Percentiles rank a stretch among this genome's conserved stretches.
phyloP scores from a whole-genome alignment of 2,888 invertebrate genomes.

The Petrolisthes cinctipes region DNA sequence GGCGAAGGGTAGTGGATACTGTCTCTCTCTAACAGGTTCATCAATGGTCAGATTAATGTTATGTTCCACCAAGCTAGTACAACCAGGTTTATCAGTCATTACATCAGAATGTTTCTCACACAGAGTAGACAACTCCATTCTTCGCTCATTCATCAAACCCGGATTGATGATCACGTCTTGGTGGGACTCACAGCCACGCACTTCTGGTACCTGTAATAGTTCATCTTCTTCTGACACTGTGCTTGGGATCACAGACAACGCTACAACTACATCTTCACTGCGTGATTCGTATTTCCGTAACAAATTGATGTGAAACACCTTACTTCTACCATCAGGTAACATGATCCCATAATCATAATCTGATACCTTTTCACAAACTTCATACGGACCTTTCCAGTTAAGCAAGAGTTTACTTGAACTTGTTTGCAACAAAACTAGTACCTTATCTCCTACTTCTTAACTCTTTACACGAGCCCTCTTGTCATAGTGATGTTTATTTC shows the following conservation, averaged over 20 bases:
- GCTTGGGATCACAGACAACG: slow-evolving; percentile 13
- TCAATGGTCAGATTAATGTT: not conserved
- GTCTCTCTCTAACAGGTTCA: slow-evolving; percentile 4
- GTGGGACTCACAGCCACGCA: not conserved
- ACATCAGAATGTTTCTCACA: not conserved
- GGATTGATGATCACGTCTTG: slow-evolving; percentile 9
- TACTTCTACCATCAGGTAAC: not conserved
- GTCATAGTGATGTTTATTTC: not conserved
- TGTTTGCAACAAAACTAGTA: slow-evolving; percentile 21
- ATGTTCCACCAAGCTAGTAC: slow-evolving; percentile 2
- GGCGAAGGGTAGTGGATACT: not conserved
- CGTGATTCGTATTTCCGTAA: slow-evolving; percentile 13
- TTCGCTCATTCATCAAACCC: not conserved
- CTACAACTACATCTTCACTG: not conserved
- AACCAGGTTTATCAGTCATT: slow-evolving; percentile 14
- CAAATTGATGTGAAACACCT: slow-evolving; percentile 42
- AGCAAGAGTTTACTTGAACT: slow-evolving; percentile 8
- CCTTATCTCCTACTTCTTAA: slow-evolving; percentile 30
- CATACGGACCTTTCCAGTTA: slow-evolving; percentile 35
- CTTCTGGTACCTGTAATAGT: not conserved
- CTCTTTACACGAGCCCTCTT: not conserved
- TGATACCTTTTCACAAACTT: not conserved
- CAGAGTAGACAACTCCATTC: not conserved
- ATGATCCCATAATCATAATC: slow-evolving; percentile 22
- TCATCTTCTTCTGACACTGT: not conserved